Conservation (phyloP, 1,140 invertebrate species). For the Saccostrea glomerata region DNA sequence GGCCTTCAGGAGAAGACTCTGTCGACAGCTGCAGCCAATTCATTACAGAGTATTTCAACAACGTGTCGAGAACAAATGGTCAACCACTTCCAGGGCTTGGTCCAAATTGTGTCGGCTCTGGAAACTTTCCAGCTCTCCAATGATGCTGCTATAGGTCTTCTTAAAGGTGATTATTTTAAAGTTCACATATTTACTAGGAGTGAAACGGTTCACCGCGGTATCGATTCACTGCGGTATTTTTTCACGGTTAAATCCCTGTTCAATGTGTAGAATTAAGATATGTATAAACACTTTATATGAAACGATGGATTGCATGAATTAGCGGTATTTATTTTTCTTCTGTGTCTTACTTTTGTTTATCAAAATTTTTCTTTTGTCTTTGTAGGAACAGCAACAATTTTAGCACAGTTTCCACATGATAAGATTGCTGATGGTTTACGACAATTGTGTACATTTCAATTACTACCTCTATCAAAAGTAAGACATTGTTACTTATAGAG, state of each 20-base stretch:
- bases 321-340: no score
- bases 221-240: no score
- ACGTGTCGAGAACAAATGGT: constrained; percentile 90
- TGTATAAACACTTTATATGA: no score
- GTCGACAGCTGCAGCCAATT: constrained; percentile 87
- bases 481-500: neutral
- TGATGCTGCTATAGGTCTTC: constrained; percentile 88
- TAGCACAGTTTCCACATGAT: constrained; percentile 83
- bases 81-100: constrained; percentile 88
- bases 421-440: constrained; percentile 87
- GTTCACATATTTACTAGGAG: no score
- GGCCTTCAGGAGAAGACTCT: constrained; percentile 88
- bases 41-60: constrained; percentile 85
- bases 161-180: constrained; percentile 90
- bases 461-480: constrained; percentile 73
- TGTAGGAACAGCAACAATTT: constrained; percentile 84
- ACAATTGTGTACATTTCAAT: constrained; percentile 86
- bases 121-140: constrained; percentile 90
- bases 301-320: no score
- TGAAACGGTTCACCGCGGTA: no score
- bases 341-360: neutral
- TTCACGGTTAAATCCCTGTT: no score
- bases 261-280: no score
- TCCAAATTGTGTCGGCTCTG: constrained; percentile 88
- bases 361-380: constrained; percentile 47